Percentiles rank a stretch among this genome's conserved stretches.
phyloP scores from a whole-genome alignment of 2,797 vertebrate species.

The Pangasius larnaudii region DNA sequence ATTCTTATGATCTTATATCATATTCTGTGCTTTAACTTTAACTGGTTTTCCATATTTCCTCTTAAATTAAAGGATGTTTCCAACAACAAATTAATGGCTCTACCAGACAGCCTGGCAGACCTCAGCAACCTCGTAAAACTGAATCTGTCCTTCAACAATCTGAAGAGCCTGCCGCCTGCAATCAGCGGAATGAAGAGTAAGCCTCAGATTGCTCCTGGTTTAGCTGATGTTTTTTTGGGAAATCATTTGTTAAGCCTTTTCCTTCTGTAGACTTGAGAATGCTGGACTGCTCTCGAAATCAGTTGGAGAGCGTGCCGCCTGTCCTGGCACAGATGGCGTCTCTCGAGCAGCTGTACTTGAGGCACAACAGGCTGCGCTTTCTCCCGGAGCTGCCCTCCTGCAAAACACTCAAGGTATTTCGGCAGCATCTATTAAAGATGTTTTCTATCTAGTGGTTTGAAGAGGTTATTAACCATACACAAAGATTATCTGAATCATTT shows the following conservation, averaged over 20 bases:
- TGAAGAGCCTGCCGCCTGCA: conserved; percentile 78
- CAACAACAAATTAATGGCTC: conserved; percentile 74
- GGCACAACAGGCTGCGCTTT: conserved; percentile 79
- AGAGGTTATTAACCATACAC: background rate
- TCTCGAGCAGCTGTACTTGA: conserved; percentile 83
- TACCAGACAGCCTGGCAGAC: conserved; percentile 77
- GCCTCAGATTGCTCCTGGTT: conserved; percentile 32
- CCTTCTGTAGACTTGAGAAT: conserved; percentile 76
- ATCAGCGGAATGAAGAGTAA: conserved; percentile 85
- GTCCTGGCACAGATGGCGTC: conserved; percentile 80
- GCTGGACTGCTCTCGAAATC: conserved; percentile 83
- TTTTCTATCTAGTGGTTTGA: background rate
- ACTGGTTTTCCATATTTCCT: background rate
- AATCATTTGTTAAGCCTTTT: conserved; percentile 22
- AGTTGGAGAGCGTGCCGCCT: conserved; percentile 77
- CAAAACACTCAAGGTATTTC: conserved; percentile 79
- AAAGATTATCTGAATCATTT: background rate
- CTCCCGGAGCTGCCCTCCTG: conserved; percentile 81
- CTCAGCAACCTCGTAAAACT: conserved; percentile 75
- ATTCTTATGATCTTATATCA: background rate
- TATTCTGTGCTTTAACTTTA: background rate
- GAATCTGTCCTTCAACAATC: conserved; percentile 79
- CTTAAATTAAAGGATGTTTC: conserved; percentile 78
- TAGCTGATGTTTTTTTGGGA: conserved; percentile 15
- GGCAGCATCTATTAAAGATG: background rate